These are phyloP conservation scores for Melanotaenia trifasciata DNA, from an alignment of 2,797 vertebrate genomes.

Conservation along the genomic window DNA sequence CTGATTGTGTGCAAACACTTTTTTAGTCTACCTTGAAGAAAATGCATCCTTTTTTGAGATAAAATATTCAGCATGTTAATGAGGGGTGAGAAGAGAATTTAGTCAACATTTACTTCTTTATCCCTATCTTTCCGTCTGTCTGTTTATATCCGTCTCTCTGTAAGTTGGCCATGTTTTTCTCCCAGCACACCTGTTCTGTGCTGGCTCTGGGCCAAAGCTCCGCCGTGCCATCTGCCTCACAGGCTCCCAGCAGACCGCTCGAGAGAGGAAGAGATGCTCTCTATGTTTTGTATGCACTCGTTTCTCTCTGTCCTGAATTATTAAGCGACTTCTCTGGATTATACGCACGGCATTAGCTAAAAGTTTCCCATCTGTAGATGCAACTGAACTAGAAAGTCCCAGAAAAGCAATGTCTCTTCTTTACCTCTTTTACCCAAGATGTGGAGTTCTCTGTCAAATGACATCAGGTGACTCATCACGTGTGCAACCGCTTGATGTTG, in stretches of 20 bases:
- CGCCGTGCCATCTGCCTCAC: constrained; percentile 65
- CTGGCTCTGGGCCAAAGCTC: constrained; percentile 58
- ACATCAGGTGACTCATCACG: constrained; percentile 39
- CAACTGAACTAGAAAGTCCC: constrained; percentile 26
- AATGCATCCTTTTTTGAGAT: not conserved
- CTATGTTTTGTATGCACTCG: not conserved
- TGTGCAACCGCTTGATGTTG: constrained; percentile 6
- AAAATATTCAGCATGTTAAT: not conserved
- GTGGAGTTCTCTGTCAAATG: constrained; percentile 22
- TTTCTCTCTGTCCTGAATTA: constrained; percentile 52
- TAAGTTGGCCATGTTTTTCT: constrained; percentile 61
- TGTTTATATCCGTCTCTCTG: constrained; percentile 40
- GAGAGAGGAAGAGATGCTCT: constrained; percentile 38
- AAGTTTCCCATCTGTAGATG: constrained; percentile 55
- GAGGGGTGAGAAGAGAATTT: constrained; percentile 5
- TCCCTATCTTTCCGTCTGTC: not conserved
- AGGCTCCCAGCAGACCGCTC: constrained; percentile 41
- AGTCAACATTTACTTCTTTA: constrained; percentile 16
- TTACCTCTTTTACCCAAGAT: constrained; percentile 6
- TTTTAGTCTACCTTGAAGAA: not conserved
- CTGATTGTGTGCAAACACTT: not conserved
- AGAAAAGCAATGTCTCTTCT: constrained; percentile 12
- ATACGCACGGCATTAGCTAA: constrained; percentile 27
- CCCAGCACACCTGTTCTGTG: constrained; percentile 62
- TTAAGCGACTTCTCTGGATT: constrained; percentile 47